phyloP scores from a whole-genome alignment of 2,888 invertebrate species.

The Acleris cristana region DNA sequence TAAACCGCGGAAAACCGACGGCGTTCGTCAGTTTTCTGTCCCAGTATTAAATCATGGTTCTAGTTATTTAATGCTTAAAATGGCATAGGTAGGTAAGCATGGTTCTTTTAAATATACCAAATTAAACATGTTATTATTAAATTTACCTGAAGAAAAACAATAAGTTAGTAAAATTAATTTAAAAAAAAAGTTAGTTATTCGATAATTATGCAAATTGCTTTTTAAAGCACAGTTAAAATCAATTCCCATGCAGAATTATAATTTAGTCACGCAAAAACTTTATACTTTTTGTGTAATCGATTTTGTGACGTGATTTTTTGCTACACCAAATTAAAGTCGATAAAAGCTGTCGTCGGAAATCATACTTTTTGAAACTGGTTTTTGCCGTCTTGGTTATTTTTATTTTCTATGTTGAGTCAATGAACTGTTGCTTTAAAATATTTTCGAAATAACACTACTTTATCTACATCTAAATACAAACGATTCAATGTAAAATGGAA shows the following conservation, averaged over 20 bases:
- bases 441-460: too few species aligned
- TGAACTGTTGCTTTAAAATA: neutral
- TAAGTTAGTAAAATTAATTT: neutral
- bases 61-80: too few species aligned
- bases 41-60: too few species aligned
- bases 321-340: neutral
- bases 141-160: neutral
- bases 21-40: too few species aligned
- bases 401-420: neutral
- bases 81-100: too few species aligned
- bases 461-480: too few species aligned
- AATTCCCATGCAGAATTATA: constrained; percentile 20
- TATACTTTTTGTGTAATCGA: constrained; percentile 16
- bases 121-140: neutral
- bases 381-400: neutral
- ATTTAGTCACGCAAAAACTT: constrained; percentile 4
- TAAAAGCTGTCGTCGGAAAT: constrained; percentile 8
- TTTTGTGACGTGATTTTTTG: constrained; percentile 4
- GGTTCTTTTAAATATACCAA: too few species aligned
- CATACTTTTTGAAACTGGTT: neutral
- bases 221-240: constrained; percentile 12
- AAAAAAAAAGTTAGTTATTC: neutral
- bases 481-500: too few species aligned
- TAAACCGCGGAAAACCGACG: too few species aligned
- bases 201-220: constrained; percentile 3